Evolutionary conservation across 2,888 invertebrate genomes (phyloP).

Genomic region (Steinernema hermaphroditum): DNA sequence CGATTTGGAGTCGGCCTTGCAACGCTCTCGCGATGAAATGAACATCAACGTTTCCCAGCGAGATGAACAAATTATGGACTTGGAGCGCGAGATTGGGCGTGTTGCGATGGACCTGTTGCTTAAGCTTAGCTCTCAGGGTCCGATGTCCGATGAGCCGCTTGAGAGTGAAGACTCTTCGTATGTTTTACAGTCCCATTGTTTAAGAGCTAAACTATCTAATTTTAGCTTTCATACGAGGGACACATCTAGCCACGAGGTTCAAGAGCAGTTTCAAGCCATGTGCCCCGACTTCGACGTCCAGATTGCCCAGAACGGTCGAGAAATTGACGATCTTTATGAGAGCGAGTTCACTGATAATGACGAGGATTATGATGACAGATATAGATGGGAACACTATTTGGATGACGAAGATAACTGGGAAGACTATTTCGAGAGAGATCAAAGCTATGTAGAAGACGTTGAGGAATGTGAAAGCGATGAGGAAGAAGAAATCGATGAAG

Average conservation of each 20-base stretch:
- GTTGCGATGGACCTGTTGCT: slow-evolving; percentile 96
- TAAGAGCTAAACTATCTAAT: slow-evolving; percentile 28
- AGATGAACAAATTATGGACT: slow-evolving; percentile 68
- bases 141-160: slow-evolving; percentile 84
- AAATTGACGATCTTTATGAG: slow-evolving; percentile 72
- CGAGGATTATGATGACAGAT: no score
- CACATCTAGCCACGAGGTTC: slow-evolving; percentile 75
- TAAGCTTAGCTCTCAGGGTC: slow-evolving; percentile 83
- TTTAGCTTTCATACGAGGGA: no score
- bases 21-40: slow-evolving; percentile 71
- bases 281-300: slow-evolving; percentile 78
- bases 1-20: slow-evolving; percentile 78
- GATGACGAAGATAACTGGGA: no score
- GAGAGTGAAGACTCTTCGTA: slow-evolving; percentile 80
- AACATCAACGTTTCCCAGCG: slow-evolving; percentile 75
- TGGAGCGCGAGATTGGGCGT: slow-evolving; percentile 85
- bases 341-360: no score
- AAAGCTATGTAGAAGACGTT: no score
- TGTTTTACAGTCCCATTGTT: neutral
- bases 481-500: no score
- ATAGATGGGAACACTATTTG: no score
- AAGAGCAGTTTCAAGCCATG: slow-evolving; percentile 75
- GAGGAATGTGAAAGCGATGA: no score
- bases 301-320: slow-evolving; percentile 68
- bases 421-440: no score